Base-by-base conservation (phyloP, 2,113 vertebrate species). In the Hippocampus guttulatus region DNA sequence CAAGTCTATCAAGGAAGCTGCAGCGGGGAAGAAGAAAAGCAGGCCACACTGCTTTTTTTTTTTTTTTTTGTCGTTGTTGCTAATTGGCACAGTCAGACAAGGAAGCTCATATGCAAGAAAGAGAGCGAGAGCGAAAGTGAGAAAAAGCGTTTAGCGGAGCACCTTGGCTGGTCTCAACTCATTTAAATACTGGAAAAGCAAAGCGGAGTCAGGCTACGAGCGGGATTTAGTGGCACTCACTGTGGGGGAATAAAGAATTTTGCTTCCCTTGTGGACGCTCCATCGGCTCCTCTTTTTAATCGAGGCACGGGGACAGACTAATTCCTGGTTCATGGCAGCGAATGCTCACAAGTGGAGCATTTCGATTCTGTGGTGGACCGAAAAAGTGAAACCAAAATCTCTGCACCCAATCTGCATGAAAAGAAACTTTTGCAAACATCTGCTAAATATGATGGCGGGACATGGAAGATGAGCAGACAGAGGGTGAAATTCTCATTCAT, bases 11-110 rank as follows among this genome's bases (percentile, higher is more conserved):
- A 41, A 64, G 72, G 77, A 55, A 60, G 61, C 66, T 75, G 81
- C 67, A 63, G 75, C 55, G 54, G 23, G 38, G 23, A 52, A 84
- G 85, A 87, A 84, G 80, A 84, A 84, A 89, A 87, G 81, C 82
- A 84, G 86, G 81, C 88, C 88, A 86, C 86, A 88, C 80, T 84
- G 82, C 5, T 7, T 30, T 60, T 60, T 30, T 60, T 60, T 30
- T 60, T 27, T 57, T 57, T 57, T 43, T 54, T 57, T 43, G 30
- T 30, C 30, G 30, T 23, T 14, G 84, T 90, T 86, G 81, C 88
- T 91, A 91, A 90, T 89, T 89, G 88, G 88, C 84, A 80, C 78
- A 86, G 84, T 85, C 85, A 89, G 88, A 88, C 83, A 81, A 81
- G 70, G 74, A 87, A 74, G 77, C 84, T 86, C 85, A 86, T 80